These are phyloP conservation scores for Perithous albicinctus DNA, from an alignment of 2,888 invertebrate genomes.

Conservation along the genomic window DNA sequence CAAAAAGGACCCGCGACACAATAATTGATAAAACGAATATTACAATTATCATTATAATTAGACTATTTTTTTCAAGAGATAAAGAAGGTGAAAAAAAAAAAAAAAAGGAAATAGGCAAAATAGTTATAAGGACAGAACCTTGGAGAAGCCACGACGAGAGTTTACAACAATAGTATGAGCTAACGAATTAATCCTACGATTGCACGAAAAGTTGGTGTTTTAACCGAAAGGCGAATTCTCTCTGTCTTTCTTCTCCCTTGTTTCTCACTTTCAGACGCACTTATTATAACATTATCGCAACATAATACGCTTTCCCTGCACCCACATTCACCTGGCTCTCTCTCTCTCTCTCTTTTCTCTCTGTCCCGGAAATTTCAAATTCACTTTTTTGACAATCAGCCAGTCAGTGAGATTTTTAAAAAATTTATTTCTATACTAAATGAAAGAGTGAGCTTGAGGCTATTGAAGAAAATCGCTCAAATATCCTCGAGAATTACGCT, in stretches of 20 bases:
- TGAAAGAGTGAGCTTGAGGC: conserved; percentile 35
- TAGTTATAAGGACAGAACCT: conserved; percentile 10
- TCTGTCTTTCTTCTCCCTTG: conserved; percentile 33
- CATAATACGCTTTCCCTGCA: not conserved
- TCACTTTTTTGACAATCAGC: not conserved
- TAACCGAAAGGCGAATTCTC: conserved; percentile 64
- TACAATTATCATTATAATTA: conserved; percentile 10
- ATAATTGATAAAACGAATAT: conserved; percentile 34
- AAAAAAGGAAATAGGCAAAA: not conserved
- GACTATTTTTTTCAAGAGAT: not conserved
- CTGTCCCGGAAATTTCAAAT: conserved; percentile 1
- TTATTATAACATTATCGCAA: conserved; percentile 1
- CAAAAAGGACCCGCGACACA: conserved; percentile 48
- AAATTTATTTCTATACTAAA: not conserved
- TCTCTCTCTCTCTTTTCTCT: not conserved
- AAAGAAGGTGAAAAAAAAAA: conserved; percentile 4
- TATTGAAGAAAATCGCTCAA: conserved; percentile 37
- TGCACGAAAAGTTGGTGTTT: conserved; percentile 78
- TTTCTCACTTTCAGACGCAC: conserved; percentile 39
- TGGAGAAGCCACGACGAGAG: conserved; percentile 56
- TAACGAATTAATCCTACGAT: conserved; percentile 78
- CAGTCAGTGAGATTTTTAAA: conserved; percentile 16
- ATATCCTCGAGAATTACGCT: conserved; percentile 43
- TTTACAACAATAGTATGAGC: conserved; percentile 47
- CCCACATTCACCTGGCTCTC: not conserved